Evolutionary conservation across 2,888 invertebrate genomes (phyloP).

Genomic region (Rambutsinella grinnellia): DNA sequence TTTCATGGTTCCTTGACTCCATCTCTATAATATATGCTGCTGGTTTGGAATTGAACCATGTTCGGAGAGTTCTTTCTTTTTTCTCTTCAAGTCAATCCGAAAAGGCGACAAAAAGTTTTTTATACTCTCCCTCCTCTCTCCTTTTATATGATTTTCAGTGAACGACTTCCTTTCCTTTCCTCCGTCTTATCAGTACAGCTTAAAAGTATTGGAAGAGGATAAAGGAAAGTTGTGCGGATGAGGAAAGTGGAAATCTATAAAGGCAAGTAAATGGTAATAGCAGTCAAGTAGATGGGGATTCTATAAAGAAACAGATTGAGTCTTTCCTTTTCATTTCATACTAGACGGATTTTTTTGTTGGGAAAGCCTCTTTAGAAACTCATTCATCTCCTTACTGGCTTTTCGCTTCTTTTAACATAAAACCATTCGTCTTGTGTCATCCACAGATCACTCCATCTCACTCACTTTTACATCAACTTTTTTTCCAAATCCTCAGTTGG

Average conservation of each 20-base stretch:
- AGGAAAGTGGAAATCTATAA: conserved; percentile 22
- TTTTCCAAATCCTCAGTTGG: conserved; percentile 18
- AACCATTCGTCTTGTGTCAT: conserved; percentile 62
- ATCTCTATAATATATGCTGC: conserved; percentile 12
- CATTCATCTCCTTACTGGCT: conserved; percentile 51
- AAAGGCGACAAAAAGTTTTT: conserved; percentile 55
- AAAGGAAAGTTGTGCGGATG: no score
- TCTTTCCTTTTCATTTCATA: conserved; percentile 56
- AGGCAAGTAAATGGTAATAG: conserved; percentile 10
- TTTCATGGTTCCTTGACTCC: no score
- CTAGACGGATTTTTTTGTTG: conserved; percentile 59
- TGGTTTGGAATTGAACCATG: conserved; percentile 25
- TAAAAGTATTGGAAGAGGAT: conserved; percentile 14
- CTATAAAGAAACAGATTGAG: conserved; percentile 58
- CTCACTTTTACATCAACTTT: conserved; percentile 23
- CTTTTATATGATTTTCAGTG: not conserved
- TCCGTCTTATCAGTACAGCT: conserved; percentile 43
- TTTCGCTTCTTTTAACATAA: conserved; percentile 58
- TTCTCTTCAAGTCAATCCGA: conserved; percentile 51
- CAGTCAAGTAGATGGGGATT: conserved; percentile 31
- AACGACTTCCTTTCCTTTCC: conserved; percentile 21
- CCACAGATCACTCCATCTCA: conserved; percentile 60
- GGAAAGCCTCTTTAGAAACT: conserved; percentile 55
- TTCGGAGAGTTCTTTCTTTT: no score
- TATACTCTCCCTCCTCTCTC: conserved; percentile 3